These are phyloP conservation scores for Scaptomyza flava DNA, from an alignment of 2,888 invertebrate species.

Conservation along the genomic window DNA sequence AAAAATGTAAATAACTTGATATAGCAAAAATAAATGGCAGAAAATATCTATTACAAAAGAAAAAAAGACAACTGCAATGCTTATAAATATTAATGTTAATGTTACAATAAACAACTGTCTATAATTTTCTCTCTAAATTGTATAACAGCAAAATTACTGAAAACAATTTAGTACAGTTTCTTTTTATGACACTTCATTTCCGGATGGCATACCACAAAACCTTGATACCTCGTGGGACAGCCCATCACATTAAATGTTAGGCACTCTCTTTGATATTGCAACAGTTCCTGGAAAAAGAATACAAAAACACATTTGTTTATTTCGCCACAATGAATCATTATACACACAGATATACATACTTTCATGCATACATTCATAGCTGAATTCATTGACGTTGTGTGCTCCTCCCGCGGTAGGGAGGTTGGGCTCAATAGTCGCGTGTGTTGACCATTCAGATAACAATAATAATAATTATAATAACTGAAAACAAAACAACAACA, in stretches of 20 bases:
- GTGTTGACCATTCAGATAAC: conserved; percentile 17
- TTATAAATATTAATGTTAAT: too few species aligned
- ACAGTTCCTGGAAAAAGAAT: conserved; percentile 30
- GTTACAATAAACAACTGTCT: too few species aligned
- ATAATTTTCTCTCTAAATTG: too few species aligned
- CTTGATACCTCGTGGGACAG: conserved; percentile 11
- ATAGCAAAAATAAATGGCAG: too few species aligned
- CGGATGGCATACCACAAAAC: conserved; percentile 34
- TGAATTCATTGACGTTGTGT: conserved; percentile 2
- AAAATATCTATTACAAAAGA: too few species aligned
- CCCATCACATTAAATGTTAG: conserved; percentile 6
- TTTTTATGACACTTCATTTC: conserved; percentile 21
- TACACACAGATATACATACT: neutral
- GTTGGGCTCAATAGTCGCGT: neutral
- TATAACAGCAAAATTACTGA: too few species aligned
- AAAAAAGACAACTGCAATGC: too few species aligned
- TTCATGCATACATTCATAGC: neutral
- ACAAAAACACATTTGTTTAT: conserved; percentile 26
- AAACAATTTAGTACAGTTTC: neutral
- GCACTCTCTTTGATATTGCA: conserved; percentile 11
- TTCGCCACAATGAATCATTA: conserved; percentile 42
- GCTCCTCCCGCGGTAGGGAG: neutral
- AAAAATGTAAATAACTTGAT: too few species aligned
- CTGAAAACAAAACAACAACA: neutral
- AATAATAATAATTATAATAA: neutral